Evolutionary conservation across 2,113 vertebrate species (phyloP).

Genomic region (Thamnophis sirtalis): DNA sequence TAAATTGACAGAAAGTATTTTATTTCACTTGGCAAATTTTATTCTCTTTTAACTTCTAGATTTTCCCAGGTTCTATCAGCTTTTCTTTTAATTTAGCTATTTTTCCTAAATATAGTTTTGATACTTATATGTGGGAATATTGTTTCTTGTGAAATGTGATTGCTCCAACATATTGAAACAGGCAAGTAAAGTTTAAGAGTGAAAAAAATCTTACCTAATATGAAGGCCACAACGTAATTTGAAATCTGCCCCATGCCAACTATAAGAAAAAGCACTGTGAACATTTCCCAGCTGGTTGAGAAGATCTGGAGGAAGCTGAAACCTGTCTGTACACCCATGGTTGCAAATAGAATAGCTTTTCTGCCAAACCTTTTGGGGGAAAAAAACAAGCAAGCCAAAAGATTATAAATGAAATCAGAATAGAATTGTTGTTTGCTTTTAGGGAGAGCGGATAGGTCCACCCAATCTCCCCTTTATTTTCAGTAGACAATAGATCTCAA

Average conservation of each 20-base stretch:
- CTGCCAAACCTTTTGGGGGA: constrained; percentile 81
- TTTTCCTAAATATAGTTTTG: neutral
- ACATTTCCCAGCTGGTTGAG: constrained; percentile 81
- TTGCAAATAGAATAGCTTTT: constrained; percentile 79
- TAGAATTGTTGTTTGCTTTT: neutral
- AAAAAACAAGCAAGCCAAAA: constrained; percentile 3
- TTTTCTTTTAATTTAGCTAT: neutral
- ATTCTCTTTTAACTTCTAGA: neutral
- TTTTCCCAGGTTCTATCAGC: neutral
- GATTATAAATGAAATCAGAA: neutral
- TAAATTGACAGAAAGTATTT: neutral
- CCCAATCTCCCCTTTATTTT: neutral
- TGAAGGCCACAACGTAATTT: constrained; percentile 87
- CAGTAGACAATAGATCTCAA: neutral
- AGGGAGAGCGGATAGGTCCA: neutral
- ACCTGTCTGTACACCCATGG: constrained; percentile 78
- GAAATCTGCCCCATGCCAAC: constrained; percentile 86
- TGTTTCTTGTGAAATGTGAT: neutral
- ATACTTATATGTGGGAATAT: neutral
- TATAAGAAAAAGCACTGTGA: constrained; percentile 79
- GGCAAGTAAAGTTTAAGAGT: neutral
- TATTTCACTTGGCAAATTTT: neutral
- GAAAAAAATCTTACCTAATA: constrained; percentile 78
- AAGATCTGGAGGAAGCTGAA: constrained; percentile 84
- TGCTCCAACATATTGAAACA: neutral